phyloP scores from a whole-genome alignment of 1,140 invertebrate species.

The Trichonephila inaurata region DNA sequence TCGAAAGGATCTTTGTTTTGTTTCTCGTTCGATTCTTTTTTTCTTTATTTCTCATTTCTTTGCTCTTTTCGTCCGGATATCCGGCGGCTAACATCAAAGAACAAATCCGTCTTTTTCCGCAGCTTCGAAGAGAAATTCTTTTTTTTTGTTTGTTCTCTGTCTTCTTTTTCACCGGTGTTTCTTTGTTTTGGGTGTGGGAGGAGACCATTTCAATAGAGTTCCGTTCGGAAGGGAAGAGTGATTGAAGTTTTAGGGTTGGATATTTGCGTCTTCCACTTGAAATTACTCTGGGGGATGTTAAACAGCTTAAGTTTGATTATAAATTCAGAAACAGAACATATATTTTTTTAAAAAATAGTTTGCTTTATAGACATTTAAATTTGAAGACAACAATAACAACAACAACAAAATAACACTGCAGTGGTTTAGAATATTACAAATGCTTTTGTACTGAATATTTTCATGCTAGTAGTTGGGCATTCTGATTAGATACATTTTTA shows the following conservation, averaged over 20 bases:
- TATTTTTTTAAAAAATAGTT: too few species aligned
- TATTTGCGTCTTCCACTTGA: background rate
- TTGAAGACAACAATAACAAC: too few species aligned
- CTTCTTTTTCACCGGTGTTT: background rate
- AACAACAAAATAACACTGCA: too few species aligned
- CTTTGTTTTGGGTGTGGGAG: background rate
- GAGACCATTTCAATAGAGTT: background rate
- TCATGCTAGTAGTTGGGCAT: too few species aligned
- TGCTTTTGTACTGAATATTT: too few species aligned
- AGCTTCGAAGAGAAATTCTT: background rate
- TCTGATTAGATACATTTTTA: too few species aligned
- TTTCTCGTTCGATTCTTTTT: background rate
- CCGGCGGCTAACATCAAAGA: constrained; percentile 11
- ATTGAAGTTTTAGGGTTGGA: background rate
- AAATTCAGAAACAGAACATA: too few species aligned
- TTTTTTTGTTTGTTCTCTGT: background rate
- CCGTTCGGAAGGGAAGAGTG: background rate
- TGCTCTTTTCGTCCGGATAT: background rate
- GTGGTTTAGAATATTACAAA: too few species aligned
- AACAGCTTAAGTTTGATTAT: too few species aligned
- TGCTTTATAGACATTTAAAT: too few species aligned
- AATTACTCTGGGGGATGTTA: too few species aligned
- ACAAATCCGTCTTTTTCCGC: constrained; percentile 30
- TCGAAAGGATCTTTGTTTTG: constrained; percentile 23
- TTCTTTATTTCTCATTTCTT: background rate